These are phyloP conservation scores for Acanthis flammea DNA, from an alignment of 2,797 vertebrate species.

Conservation along the genomic window DNA sequence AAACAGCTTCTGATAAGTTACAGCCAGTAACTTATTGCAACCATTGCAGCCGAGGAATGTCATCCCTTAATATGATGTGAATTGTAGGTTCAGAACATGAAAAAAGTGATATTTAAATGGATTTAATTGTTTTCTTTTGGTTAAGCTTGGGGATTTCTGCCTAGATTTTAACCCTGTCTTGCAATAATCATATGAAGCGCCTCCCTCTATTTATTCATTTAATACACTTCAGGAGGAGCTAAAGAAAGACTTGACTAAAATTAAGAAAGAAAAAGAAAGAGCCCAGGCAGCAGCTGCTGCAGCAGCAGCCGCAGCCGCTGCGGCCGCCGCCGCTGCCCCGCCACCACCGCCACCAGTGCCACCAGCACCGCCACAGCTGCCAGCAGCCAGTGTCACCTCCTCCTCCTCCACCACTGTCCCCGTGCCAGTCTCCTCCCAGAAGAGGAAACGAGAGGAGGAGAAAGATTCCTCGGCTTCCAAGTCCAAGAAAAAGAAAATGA, in stretches of 20 bases:
- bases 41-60: neutral
- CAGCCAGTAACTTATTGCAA: too few species aligned
- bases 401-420: conserved; percentile 56
- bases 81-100: neutral
- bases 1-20: neutral
- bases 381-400: conserved; percentile 61
- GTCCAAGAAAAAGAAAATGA: conserved; percentile 98
- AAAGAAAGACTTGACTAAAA: conserved; percentile 86
- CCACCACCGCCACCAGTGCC: conserved; percentile 60
- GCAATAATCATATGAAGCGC: neutral
- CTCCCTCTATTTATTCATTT: conserved; percentile 37
- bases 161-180: neutral
- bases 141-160: neutral
- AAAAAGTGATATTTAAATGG: neutral
- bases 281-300: conserved; percentile 81
- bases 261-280: conserved; percentile 88
- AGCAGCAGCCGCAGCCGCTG: conserved; percentile 45
- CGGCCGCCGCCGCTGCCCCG: neutral
- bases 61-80: neutral
- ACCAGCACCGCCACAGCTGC: conserved; percentile 70
- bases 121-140: neutral
- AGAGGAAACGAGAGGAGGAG: conserved; percentile 92
- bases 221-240: conserved; percentile 86
- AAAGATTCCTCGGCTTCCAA: conserved; percentile 77
- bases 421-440: conserved; percentile 77